Evolutionary conservation across 1,140 invertebrate species (phyloP), one percentile per base, ranked within the genome.

Genomic region (Drosophila funebris): DNA sequence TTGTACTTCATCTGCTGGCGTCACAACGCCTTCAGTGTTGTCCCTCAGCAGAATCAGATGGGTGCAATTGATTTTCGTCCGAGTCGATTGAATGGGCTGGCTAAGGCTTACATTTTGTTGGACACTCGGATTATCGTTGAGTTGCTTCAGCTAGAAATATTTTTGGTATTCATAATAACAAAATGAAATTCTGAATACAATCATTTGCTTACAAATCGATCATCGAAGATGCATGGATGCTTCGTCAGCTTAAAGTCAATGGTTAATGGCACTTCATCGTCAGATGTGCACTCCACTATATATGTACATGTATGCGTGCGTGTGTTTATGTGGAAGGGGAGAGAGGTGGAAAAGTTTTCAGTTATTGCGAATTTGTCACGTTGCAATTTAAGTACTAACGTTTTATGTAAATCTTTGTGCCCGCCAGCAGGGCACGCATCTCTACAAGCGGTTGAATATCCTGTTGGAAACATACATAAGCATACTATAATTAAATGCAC

Each of bases 391-490:
- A 16, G 36, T 71, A 73, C 87, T 90, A 54, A 91, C 90, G 61
- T 73, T 91, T 77, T 7, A 81, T 75, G 41, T 79, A 91, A 20
- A 91, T 90, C 18, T 78, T 78, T 0, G 90, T 88, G 33, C 77
- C 72, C 9, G 64, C 80, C 44, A 91, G 50, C 9, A 91, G 50
- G 0, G 90, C 85, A 27, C 90, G 78, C 60, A 85, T 78, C 37
- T 90, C 82, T n/a, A 57, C 54, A 22, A 76, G 54, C 13, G 74
- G 70, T 22, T 78, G 62, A 4, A 73, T 36, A 39, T 68, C 73
- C 81, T 85, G 31, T 20, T 0, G n/a, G n/a, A 24, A 48, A 41
- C 11, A 24, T 6, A 8, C 8, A 0, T 33, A 24, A 2, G 1
- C 8, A 29, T 22, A 5, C 4, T 24, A 44, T 22, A 29, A 46